These are phyloP conservation scores for Pycnonotus jocosus DNA, from an alignment of 2,113 vertebrate species.

Conservation along the genomic window DNA sequence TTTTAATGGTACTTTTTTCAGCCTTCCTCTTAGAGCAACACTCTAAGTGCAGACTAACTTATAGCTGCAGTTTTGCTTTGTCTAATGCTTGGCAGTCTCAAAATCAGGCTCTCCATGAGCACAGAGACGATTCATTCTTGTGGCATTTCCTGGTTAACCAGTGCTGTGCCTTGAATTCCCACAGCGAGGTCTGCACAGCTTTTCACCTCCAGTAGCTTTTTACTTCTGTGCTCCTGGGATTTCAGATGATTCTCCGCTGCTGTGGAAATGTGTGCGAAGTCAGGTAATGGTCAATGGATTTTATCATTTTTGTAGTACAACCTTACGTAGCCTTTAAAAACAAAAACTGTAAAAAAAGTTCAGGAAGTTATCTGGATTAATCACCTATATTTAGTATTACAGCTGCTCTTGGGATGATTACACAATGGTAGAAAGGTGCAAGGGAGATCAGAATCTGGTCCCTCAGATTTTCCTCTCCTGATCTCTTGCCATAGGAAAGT, in stretches of 20 bases:
- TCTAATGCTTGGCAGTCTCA: neutral
- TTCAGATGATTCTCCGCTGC: neutral
- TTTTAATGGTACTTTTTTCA: neutral
- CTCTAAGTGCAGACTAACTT: neutral
- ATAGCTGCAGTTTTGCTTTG: neutral
- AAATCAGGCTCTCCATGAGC: neutral
- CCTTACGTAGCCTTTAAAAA: neutral
- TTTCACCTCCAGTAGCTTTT: neutral
- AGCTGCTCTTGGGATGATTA: neutral
- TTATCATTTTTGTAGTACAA: neutral
- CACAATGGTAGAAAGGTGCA: neutral
- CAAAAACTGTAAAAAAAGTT: neutral
- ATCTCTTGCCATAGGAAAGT: neutral
- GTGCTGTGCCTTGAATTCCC: neutral
- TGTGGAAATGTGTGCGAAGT: neutral
- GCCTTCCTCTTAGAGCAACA: neutral
- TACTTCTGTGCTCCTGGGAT: neutral
- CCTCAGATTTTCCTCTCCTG: neutral
- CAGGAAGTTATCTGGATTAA: neutral
- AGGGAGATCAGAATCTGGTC: neutral
- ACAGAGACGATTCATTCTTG: neutral
- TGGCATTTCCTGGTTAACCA: slow-evolving; percentile 4
- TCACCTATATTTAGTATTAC: neutral
- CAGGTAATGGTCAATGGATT: neutral
- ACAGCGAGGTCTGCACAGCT: neutral